A percentile compares a stretch with the other conserved stretches of the same genome.
Evolutionary conservation across 2,888 invertebrate genomes (phyloP).

Genomic region (Hanleya hanleyi): DNA sequence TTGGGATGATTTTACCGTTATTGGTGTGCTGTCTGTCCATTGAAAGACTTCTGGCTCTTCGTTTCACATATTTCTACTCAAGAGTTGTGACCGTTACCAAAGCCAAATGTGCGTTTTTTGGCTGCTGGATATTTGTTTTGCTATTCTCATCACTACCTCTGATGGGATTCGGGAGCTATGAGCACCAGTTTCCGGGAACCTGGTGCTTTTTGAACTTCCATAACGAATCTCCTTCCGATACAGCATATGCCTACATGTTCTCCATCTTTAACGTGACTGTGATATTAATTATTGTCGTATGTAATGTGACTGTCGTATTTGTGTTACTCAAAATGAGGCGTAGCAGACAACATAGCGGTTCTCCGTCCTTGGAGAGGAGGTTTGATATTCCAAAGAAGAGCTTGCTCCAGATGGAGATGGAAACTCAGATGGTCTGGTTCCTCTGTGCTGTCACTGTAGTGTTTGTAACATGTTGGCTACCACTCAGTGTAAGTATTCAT

Average conservation of each 20-base stretch:
- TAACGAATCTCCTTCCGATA: constrained; percentile 46
- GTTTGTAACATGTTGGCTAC: constrained; percentile 69
- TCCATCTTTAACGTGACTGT: constrained; percentile 59
- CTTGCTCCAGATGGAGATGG: constrained; percentile 56
- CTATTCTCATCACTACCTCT: constrained; percentile 66
- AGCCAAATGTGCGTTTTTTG: constrained; percentile 52
- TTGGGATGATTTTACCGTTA: constrained; percentile 69
- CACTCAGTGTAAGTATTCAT: constrained; percentile 68
- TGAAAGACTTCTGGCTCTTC: constrained; percentile 69
- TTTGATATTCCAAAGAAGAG: constrained; percentile 27
- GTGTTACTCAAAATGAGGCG: constrained; percentile 60
- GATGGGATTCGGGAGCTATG: constrained; percentile 68
- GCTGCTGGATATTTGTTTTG: constrained; percentile 55
- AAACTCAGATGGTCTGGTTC: constrained; percentile 71
- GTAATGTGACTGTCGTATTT: constrained; percentile 54
- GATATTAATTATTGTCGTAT: constrained; percentile 51
- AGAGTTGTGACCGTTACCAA: constrained; percentile 53
- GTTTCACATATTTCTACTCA: constrained; percentile 68
- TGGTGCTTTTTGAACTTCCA: constrained; percentile 73
- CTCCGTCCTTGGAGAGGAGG: not conserved
- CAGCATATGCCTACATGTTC: constrained; percentile 62
- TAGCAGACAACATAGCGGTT: constrained; percentile 16
- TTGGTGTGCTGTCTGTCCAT: constrained; percentile 71
- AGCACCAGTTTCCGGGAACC: constrained; percentile 69
- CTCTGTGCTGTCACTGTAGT: constrained; percentile 69